These are phyloP conservation scores for Leptoclinus maculatus DNA, from an alignment of 2,797 vertebrate species.

Conservation along the genomic window DNA sequence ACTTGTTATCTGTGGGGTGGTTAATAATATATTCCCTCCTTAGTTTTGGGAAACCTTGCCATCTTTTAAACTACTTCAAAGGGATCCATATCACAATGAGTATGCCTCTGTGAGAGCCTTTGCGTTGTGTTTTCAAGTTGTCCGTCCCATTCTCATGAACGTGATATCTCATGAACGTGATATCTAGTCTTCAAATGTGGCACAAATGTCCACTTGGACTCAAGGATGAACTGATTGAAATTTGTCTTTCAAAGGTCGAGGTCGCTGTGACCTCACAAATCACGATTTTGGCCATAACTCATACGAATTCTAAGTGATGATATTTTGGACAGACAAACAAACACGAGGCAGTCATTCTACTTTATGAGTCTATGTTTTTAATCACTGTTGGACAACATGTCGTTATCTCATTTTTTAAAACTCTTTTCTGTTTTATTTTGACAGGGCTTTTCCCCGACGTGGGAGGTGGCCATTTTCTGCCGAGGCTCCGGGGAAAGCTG, in stretches of 20 bases:
- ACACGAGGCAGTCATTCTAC: neutral
- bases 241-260: neutral
- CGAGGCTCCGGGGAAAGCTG: constrained; percentile 90
- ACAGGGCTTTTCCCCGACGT: constrained; percentile 97
- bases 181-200: neutral
- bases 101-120: neutral
- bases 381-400: neutral
- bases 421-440: constrained; percentile 37
- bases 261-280: neutral
- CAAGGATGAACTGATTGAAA: neutral
- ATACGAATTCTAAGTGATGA: neutral
- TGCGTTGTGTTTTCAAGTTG: neutral
- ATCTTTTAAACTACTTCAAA: neutral
- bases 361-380: neutral
- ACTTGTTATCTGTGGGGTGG: neutral
- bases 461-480: constrained; percentile 96
- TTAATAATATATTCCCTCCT: neutral
- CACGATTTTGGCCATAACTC: neutral
- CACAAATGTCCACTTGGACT: neutral
- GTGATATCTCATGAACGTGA: neutral
- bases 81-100: neutral
- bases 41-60: neutral
- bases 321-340: neutral
- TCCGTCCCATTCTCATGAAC: neutral
- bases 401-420: neutral